Base-by-base conservation (phyloP, 2,888 invertebrate genomes). In the Carcina quercana region DNA sequence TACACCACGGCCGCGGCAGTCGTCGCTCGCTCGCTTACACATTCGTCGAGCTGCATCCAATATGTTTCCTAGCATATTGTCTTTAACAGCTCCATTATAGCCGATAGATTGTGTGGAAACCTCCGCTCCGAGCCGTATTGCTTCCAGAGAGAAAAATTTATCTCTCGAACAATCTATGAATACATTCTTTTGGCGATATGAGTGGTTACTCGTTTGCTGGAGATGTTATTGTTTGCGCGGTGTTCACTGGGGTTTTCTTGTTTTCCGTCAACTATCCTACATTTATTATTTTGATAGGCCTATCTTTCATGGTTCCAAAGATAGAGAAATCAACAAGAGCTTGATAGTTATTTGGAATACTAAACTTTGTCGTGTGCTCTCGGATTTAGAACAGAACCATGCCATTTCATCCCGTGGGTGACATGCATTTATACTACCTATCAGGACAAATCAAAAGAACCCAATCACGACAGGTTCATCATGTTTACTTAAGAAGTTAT, bases 51-150 rank as follows among this genome's bases (percentile, higher is more conserved):
- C 79, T 80, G 82, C 82, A 80, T 80, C 76, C 82, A 82, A 80
- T 80, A 82, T 78, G 80, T 80, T 78, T 70, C 72, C 70, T 58
- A 65, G 74, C 73, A 76, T 80, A 80, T 79, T 80, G 82, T 82
- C 80, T 80, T 79, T 80, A 82, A 82, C 82, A 73, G 78, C 73
- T 75, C 79, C 75, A 80, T 82, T 80, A 80, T 79, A 70, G 59
- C 57, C 64, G 70, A 70, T 75, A 50, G 60, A 53, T 58, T 54
- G 53, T 43, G 45, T 37, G 44, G 43, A 44, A 43, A 44, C 50
- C 45, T 43, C 40, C 39, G 35, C 5, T 19, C 19, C 11, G 37
- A 38, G 36, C 37, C 38, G 43, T 46, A 51, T 43, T 45, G 45
- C 47, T 32, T 21, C 36, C 45, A 40, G 45, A 41, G 46, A 40